Conservation (phyloP, 2,797 vertebrate species). For the Kryptopterus vitreolus region DNA sequence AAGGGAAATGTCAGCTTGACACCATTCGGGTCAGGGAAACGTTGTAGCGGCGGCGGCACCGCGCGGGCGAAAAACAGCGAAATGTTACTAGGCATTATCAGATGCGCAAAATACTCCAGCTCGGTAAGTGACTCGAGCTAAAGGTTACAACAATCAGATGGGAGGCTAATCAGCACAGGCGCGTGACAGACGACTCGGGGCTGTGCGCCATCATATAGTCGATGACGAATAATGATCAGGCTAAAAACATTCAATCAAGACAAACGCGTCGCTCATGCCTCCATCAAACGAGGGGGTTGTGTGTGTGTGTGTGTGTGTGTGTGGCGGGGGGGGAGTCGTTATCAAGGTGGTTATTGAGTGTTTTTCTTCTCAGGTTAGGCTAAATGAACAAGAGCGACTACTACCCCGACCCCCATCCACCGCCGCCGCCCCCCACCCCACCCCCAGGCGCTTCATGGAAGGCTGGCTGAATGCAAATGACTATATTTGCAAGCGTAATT, state of each 20-base stretch:
- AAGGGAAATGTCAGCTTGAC: conserved; percentile 39
- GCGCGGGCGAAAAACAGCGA: conserved; percentile 27
- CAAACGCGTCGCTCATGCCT: conserved; percentile 23
- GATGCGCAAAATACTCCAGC: conserved; percentile 44
- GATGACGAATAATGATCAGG: conserved; percentile 38
- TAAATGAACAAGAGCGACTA: conserved; percentile 47
- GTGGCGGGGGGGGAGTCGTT: too few relatives aligned
- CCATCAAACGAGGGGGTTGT: conserved; percentile 1
- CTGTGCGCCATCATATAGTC: conserved; percentile 47
- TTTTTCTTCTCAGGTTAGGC: conserved; percentile 39
- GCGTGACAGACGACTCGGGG: conserved; percentile 22
- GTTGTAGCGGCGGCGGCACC: neutral
- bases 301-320: too few relatives aligned
- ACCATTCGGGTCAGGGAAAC: conserved; percentile 9
- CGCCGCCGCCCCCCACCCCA: neutral
- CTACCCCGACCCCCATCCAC: too few relatives aligned
- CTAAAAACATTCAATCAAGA: conserved; percentile 49
- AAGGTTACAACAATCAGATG: conserved; percentile 59
- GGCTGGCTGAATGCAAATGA: conserved; percentile 46
- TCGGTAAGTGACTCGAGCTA: conserved; percentile 48
- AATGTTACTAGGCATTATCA: conserved; percentile 46
- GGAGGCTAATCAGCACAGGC: conserved; percentile 49
- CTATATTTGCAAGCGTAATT: conserved; percentile 49
- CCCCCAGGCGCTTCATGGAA: conserved; percentile 13
- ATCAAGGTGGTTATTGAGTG: conserved; percentile 35